Percentiles rank a stretch among this genome's conserved stretches.
Evolutionary conservation across 2,797 vertebrate species (phyloP).

Genomic region (Myotis pilosus): DNA sequence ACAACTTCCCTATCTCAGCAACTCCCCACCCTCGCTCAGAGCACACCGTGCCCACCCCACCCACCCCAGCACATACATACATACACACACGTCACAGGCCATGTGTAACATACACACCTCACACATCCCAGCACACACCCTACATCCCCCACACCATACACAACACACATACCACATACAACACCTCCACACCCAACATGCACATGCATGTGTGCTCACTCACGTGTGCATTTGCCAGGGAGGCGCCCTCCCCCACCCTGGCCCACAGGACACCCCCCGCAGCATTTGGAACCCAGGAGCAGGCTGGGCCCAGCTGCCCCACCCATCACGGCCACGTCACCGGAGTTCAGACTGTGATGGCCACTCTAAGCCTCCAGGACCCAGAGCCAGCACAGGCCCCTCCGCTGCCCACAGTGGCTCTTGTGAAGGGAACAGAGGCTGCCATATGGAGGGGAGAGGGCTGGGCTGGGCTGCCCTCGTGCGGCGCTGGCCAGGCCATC

Average conservation of each 20-base stretch:
- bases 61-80: neutral
- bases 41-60: neutral
- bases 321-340: neutral
- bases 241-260: neutral
- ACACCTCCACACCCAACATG: neutral
- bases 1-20: neutral
- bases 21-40: neutral
- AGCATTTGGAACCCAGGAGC: neutral
- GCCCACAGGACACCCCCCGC: rapidly evolving
- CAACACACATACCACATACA: neutral
- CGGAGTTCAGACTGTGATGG: rapidly evolving
- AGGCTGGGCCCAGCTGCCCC: neutral
- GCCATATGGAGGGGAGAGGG: rapidly evolving
- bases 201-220: neutral
- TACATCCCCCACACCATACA: no score
- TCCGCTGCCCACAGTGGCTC: neutral
- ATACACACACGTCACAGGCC: neutral
- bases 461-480: no score
- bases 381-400: neutral
- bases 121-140: neutral
- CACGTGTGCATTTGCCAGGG: neutral
- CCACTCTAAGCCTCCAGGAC: rapidly evolving
- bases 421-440: rapidly evolving
- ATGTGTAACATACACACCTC: neutral
- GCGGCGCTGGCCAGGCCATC: neutral